Evolutionary conservation across 2,113 vertebrate genomes (phyloP).

Genomic region (Speoplatyrhinus poulsoni): DNA sequence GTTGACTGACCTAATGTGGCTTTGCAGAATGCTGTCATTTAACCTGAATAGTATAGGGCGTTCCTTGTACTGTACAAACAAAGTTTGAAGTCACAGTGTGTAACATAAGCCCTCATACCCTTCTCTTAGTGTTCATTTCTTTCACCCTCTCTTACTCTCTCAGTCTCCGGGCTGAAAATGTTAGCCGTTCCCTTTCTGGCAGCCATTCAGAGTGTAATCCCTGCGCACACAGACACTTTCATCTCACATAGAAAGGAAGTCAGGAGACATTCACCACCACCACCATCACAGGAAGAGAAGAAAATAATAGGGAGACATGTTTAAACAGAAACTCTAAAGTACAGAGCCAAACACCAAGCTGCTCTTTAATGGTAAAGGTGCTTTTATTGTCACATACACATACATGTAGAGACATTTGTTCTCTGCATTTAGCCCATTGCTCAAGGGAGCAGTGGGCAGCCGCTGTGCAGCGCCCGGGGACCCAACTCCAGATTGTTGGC

Average conservation of each 20-base stretch:
- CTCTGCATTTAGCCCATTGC: too few species aligned
- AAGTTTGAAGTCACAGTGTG: too few species aligned
- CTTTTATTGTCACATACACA: too few species aligned
- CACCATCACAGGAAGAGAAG: not conserved
- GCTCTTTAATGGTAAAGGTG: too few species aligned
- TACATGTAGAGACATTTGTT: too few species aligned
- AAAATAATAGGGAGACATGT: not conserved
- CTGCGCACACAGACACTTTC: slow-evolving; percentile 23
- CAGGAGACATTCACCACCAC: not conserved
- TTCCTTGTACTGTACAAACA: too few species aligned
- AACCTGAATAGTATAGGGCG: too few species aligned
- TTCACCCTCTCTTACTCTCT: not conserved
- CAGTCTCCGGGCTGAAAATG: slow-evolving; percentile 35
- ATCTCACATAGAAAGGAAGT: slow-evolving; percentile 42
- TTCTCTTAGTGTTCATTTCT: not conserved
- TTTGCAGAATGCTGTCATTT: too few species aligned
- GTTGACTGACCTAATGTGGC: not conserved
- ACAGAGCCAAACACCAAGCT: not conserved
- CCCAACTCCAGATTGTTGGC: too few species aligned
- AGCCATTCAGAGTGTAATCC: slow-evolving; percentile 21
- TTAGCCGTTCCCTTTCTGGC: slow-evolving; percentile 33
- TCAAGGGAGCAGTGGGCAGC: too few species aligned
- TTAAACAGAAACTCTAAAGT: not conserved
- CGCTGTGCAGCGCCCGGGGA: too few species aligned
- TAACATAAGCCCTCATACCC: not conserved